Evolutionary conservation across 2,888 invertebrate genomes (phyloP).

Genomic region (Electrophaes corylata): DNA sequence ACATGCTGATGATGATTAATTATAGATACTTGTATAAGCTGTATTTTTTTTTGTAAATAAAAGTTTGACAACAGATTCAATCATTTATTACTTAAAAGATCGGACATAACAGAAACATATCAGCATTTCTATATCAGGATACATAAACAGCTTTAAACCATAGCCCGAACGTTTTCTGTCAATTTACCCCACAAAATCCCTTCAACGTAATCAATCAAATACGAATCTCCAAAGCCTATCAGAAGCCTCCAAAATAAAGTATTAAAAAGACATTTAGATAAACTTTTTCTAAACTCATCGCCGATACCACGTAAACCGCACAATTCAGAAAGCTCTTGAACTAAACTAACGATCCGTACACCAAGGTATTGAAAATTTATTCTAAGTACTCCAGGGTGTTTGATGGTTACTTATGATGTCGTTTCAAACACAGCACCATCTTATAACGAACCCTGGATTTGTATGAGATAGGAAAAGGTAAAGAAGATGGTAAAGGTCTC

Average conservation of each 20-base stretch:
- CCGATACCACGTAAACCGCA: slow-evolving; percentile 53
- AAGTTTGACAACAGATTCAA: too few species aligned
- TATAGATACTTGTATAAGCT: too few species aligned
- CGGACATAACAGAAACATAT: too few species aligned
- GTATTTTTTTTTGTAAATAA: too few species aligned
- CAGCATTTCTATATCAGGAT: too few species aligned
- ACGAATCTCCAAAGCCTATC: slow-evolving; percentile 48
- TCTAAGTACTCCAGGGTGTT: slow-evolving; percentile 73
- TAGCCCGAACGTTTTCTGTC: not conserved
- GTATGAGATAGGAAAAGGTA: slow-evolving; percentile 16
- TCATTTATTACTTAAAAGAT: too few species aligned
- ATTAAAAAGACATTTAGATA: slow-evolving; percentile 75
- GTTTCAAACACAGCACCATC: slow-evolving; percentile 58
- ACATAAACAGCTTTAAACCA: not conserved
- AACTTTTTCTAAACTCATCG: slow-evolving; percentile 52
- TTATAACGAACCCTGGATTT: slow-evolving; percentile 44
- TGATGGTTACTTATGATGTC: slow-evolving; percentile 77
- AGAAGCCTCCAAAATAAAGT: slow-evolving; percentile 56
- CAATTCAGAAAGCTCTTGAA: slow-evolving; percentile 64
- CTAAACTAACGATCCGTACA: slow-evolving; percentile 75
- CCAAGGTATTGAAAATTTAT: slow-evolving; percentile 80
- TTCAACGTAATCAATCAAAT: slow-evolving; percentile 55
- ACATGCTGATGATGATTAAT: too few species aligned
- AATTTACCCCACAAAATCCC: slow-evolving; percentile 37
- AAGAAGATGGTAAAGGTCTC: slow-evolving; percentile 42